Conservation (phyloP, 2,113 vertebrate species). For the Ptilonorhynchus violaceus region DNA sequence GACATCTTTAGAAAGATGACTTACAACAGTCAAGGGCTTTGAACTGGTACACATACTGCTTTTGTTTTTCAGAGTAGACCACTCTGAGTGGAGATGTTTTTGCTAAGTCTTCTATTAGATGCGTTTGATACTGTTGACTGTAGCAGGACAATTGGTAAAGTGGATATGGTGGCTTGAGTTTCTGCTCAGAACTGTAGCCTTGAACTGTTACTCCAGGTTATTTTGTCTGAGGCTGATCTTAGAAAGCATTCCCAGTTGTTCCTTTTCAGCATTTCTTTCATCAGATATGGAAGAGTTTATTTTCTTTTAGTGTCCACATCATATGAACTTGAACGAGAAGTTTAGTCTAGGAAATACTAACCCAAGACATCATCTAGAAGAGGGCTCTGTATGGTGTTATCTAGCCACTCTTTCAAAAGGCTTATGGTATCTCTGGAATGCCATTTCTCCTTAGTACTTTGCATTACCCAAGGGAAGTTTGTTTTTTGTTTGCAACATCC, state of each 20-base stretch:
- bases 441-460: rapidly evolving
- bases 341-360: neutral
- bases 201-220: neutral
- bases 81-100: neutral
- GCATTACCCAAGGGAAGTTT: neutral
- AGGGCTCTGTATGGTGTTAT: neutral
- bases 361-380: neutral
- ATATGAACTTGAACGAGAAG: neutral
- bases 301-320: neutral
- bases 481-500: neutral
- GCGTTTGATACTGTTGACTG: rapidly evolving
- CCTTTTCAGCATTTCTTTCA: neutral
- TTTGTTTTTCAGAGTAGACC: neutral
- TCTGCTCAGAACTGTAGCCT: neutral
- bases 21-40: neutral
- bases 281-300: neutral
- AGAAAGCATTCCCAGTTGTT: neutral
- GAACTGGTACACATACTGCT: neutral
- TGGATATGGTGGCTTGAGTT: neutral
- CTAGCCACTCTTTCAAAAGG: neutral
- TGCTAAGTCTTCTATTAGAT: neutral
- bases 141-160: neutral
- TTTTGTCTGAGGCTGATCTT: neutral
- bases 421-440: neutral
- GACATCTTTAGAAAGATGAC: neutral